phyloP scores from a whole-genome alignment of 1,140 invertebrate genomes.

The Bilobella aurantiaca region DNA sequence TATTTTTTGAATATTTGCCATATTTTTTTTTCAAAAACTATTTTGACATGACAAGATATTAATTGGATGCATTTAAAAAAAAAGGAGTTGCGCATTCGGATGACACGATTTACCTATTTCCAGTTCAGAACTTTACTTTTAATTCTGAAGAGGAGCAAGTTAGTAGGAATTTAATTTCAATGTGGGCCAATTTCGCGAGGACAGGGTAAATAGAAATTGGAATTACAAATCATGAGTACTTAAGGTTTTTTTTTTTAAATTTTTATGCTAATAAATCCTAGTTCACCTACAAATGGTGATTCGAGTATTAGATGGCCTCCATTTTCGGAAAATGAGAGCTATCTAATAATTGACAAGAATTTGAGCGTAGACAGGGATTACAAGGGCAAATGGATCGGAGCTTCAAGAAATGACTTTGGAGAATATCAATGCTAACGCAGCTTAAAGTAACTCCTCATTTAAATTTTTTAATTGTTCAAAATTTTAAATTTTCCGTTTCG shows the following conservation, averaged over 20 bases:
- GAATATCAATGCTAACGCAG: not conserved
- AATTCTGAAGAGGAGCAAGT: constrained; percentile 5
- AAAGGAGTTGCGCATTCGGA: constrained; percentile 11
- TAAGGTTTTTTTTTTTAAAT: not conserved
- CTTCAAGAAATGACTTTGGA: not conserved
- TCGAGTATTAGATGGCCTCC: not conserved
- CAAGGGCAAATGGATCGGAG: not conserved
- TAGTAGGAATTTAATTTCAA: not conserved
- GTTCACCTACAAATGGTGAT: not conserved
- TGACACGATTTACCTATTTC: constrained; percentile 11
- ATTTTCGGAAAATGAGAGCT: not conserved
- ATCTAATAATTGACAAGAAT: constrained; percentile 8
- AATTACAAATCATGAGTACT: not conserved
- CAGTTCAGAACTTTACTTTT: not conserved
- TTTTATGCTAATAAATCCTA: not conserved
- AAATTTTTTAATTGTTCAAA: too few species aligned
- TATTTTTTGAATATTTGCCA: not conserved
- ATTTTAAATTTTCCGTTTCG: too few species aligned
- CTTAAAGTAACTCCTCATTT: too few species aligned
- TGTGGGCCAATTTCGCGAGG: not conserved
- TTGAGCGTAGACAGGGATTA: not conserved
- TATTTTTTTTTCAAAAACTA: too few species aligned
- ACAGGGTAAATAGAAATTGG: constrained; percentile 3
- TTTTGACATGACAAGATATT: too few species aligned
- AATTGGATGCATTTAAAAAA: not conserved